Conservation (phyloP, 2,113 vertebrate species). For the Noturus placidus region DNA sequence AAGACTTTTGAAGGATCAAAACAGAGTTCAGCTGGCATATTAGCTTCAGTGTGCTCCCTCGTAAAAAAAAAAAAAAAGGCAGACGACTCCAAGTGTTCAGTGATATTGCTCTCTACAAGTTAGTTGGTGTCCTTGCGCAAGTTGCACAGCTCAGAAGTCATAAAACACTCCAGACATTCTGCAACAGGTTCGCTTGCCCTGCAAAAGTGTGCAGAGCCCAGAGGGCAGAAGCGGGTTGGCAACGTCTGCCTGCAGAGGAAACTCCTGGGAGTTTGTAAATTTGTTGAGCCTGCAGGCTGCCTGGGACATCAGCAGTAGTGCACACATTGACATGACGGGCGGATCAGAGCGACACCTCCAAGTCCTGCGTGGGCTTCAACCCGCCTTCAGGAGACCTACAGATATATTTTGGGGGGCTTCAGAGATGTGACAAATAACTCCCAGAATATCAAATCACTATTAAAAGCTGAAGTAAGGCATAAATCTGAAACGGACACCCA, state of each 20-base stretch:
- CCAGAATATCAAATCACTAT: constrained; percentile 76
- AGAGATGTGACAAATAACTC: constrained; percentile 77
- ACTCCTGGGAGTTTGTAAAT: constrained; percentile 55
- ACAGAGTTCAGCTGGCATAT: constrained; percentile 65
- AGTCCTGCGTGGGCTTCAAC: constrained; percentile 60
- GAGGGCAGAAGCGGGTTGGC: constrained; percentile 51
- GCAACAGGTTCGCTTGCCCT: constrained; percentile 30
- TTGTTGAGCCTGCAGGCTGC: constrained; percentile 55
- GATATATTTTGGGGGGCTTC: constrained; percentile 74
- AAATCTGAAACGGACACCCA: constrained; percentile 72
- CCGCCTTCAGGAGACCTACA: constrained; percentile 65
- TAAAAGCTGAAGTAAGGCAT: constrained; percentile 75
- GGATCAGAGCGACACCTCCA: constrained; percentile 69
- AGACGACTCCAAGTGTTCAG: constrained; percentile 59
- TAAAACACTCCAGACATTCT: constrained; percentile 58
- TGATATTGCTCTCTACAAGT: constrained; percentile 48
- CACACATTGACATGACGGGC: constrained; percentile 69
- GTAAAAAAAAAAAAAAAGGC: constrained; percentile 30
- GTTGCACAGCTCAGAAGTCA: constrained; percentile 45
- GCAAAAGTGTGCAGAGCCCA: constrained; percentile 51
- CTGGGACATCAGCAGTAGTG: constrained; percentile 56
- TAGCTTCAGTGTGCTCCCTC: constrained; percentile 44
- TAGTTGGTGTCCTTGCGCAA: constrained; percentile 35
- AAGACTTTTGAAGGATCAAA: constrained; percentile 60
- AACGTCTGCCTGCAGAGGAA: constrained; percentile 56